Base-by-base conservation (phyloP, 2,888 invertebrate genomes). In the Eristalinus sepulchralis region DNA sequence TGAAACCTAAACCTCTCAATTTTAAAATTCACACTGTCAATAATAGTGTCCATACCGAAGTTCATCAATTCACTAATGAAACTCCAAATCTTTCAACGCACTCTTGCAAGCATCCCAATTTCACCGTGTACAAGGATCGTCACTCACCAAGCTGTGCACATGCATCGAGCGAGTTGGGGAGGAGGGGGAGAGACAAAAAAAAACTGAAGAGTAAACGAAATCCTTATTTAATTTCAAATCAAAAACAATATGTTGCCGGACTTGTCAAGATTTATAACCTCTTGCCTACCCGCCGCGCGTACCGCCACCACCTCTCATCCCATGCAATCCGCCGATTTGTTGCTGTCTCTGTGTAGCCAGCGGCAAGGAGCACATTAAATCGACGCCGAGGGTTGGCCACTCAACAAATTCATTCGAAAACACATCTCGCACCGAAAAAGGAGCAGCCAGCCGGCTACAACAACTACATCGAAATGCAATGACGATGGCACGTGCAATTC, bases 401-500 rank as follows among this genome's bases (percentile, higher is more conserved):
- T 89, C 88, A 89, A 88, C 79, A 83, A 88, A 88, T 89, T 88
- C 87, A 78, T 66, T 71, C 39, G 79, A 72, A 75, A 27, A 70
- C 60, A 78, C 81, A 88, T 57, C 79, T 82, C 24, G 63, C 73
- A 10, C 57, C 55, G 64, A 77, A 86, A 81, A 82, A 81, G 47
- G 71, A 73, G 39, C 88, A 67, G 57, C 64, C 66, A 62, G 17
- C 70, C 55, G 55, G 63, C 57, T 20, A 72, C 71, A 79, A 78
- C 71, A 83, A 75, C 78, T 73, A 83, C 70, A 83, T 70, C 72
- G 63, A 76, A 83, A 80, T 78, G 88, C 76, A 79, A 57, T 73
- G 88, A 64, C 79, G 86, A 88, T 83, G 89, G 80, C 91, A 91
- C 91, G 91, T 91, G 91, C 82, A 88, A 89, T 89, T 92, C 92